Conservation (phyloP, 2,888 invertebrate genomes). For the Pseudanteris insignis region DNA sequence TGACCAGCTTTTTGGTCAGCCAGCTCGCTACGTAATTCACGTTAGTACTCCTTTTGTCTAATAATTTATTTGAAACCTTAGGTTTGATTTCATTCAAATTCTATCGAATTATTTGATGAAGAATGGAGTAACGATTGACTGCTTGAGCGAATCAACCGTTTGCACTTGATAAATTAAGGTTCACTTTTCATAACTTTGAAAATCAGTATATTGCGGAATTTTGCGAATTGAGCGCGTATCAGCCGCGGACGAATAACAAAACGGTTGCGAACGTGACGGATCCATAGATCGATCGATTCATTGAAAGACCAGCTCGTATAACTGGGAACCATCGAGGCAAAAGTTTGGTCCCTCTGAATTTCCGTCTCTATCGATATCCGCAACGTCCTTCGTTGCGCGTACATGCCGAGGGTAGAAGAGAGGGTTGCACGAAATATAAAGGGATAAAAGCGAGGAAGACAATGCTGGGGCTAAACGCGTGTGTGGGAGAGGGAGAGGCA, state of each 20-base stretch:
- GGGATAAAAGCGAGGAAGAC: conserved; percentile 45
- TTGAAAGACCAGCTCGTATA: conserved; percentile 49
- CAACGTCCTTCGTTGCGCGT: conserved; percentile 9
- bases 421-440: conserved; percentile 44
- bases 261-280: too few species aligned
- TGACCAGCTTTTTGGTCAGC: not conserved
- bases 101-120: too few species aligned
- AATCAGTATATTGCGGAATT: too few species aligned
- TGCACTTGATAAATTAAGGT: too few species aligned
- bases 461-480: conserved; percentile 22
- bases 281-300: conserved; percentile 50
- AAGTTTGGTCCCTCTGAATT: conserved; percentile 29
- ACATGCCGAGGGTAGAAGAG: too few species aligned
- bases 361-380: conserved; percentile 8
- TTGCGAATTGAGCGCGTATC: too few species aligned
- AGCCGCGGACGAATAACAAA: too few species aligned
- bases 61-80: conserved; percentile 6
- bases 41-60: conserved; percentile 1
- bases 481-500: conserved; percentile 17
- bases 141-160: too few species aligned
- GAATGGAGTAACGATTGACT: too few species aligned
- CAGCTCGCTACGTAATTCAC: not conserved
- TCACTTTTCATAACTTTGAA: too few species aligned
- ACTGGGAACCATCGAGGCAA: conserved; percentile 52
- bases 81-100: too few species aligned